Conservation (phyloP, 2,113 vertebrate species). For the Leucopsar rothschildi region DNA sequence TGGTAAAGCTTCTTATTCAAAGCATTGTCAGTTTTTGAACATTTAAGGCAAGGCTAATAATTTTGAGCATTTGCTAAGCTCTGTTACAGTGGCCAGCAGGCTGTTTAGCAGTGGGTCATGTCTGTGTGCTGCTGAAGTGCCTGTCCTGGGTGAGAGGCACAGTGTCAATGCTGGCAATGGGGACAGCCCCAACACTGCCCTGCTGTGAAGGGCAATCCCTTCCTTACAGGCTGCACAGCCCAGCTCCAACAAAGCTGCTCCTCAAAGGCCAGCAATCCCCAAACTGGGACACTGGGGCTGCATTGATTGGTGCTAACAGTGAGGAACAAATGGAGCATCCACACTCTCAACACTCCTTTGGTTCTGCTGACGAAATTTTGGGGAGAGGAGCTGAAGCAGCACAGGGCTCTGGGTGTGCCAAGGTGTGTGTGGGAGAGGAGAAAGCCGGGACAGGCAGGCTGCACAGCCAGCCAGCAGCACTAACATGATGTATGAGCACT, state of each 20-base stretch:
- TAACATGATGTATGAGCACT: slow-evolving; percentile 49
- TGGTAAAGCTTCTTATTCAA: not conserved
- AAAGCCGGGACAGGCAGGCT: not conserved
- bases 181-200: rapidly evolving
- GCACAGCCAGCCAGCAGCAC: not conserved
- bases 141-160: not conserved
- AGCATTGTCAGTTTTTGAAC: not conserved
- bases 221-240: not conserved
- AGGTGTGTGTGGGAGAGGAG: not conserved
- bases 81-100: not conserved
- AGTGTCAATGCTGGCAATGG: not conserved
- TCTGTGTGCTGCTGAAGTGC: not conserved
- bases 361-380: not conserved
- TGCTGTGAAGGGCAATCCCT: not conserved
- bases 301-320: not conserved
- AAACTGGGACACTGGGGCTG: not conserved
- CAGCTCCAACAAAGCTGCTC: not conserved
- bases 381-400: not conserved
- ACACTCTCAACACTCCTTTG: not conserved
- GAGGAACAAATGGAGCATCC: not conserved
- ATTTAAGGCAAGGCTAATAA: not conserved
- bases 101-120: not conserved
- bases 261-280: not conserved
- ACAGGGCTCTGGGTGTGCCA: not conserved
- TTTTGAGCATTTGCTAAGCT: not conserved